Conservation (phyloP, 2,113 vertebrate species). For the Mustelus asterias region DNA sequence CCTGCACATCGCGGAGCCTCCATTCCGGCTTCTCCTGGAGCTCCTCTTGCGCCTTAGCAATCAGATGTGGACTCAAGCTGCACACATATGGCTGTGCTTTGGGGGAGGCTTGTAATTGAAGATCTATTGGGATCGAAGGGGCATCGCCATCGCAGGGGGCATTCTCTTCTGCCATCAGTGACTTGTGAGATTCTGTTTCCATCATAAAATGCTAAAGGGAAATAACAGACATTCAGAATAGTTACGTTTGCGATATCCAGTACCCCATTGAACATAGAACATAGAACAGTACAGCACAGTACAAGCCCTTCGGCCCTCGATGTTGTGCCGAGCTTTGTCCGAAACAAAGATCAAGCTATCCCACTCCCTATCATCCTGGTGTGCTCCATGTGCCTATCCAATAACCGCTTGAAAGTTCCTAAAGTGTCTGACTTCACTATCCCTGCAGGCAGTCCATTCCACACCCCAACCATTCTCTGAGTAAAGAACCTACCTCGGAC, state of each 20-base stretch:
- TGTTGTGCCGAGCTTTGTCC: too few species aligned
- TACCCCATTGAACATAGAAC: background rate
- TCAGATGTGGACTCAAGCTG: conserved; percentile 75
- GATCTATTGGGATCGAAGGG: conserved; percentile 56
- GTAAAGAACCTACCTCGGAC: too few species aligned
- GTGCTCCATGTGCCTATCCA: too few species aligned
- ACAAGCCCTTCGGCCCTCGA: too few species aligned
- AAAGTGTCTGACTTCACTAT: too few species aligned
- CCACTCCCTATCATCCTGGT: too few species aligned
- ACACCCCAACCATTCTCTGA: too few species aligned
- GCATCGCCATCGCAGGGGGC: conserved; percentile 63
- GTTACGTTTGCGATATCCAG: background rate
- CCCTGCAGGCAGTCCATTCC: too few species aligned
- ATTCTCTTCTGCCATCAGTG: conserved; percentile 81
- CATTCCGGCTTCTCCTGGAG: conserved; percentile 96
- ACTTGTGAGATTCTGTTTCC: conserved; percentile 43
- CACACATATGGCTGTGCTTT: conserved; percentile 73
- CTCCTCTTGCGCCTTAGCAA: conserved; percentile 87
- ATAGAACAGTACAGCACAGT: too few species aligned
- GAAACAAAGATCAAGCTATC: too few species aligned
- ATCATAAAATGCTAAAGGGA: background rate
- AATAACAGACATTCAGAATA: background rate
- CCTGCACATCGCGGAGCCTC: conserved; percentile 89
- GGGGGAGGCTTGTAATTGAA: conserved; percentile 56
- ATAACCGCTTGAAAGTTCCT: too few species aligned